Conservation (phyloP, 2,797 vertebrate genomes). For the Cirrhinus molitorella region DNA sequence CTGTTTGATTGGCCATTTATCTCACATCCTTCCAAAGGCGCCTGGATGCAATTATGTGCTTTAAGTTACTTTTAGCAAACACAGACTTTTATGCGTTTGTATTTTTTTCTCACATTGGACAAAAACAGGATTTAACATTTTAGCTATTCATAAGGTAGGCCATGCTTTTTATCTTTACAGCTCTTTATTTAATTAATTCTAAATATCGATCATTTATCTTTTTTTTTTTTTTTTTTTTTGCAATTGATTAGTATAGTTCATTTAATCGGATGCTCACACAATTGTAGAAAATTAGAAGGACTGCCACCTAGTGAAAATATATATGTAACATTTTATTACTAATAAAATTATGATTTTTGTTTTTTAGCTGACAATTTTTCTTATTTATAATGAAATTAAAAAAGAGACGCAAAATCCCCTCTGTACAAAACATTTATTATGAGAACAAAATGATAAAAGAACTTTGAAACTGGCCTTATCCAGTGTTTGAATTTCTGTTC, state of each 20-base stretch:
- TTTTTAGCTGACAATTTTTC: neutral
- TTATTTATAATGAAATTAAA: neutral
- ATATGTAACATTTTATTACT: neutral
- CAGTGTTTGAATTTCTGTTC: neutral
- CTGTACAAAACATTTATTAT: neutral
- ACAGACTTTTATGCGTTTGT: neutral
- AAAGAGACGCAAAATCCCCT: neutral
- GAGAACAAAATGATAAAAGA: neutral
- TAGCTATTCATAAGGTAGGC: neutral
- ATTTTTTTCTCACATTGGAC: neutral
- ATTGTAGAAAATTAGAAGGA: conserved; percentile 70
- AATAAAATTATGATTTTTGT: neutral
- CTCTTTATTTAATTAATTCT: neutral
- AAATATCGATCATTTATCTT: neutral
- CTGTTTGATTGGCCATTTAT: conserved; percentile 53
- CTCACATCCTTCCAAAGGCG: conserved; percentile 40
- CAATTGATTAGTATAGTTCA: neutral
- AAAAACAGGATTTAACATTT: neutral
- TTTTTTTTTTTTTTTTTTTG: too few species aligned
- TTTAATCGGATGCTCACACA: neutral
- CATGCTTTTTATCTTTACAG: neutral
- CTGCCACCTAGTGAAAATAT: conserved; percentile 86
- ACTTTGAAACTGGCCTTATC: neutral
- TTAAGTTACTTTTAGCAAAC: neutral
- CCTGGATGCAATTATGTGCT: conserved; percentile 38